Base-by-base conservation (phyloP, 1,140 invertebrate genomes). In the Brachionus plicatilis region DNA sequence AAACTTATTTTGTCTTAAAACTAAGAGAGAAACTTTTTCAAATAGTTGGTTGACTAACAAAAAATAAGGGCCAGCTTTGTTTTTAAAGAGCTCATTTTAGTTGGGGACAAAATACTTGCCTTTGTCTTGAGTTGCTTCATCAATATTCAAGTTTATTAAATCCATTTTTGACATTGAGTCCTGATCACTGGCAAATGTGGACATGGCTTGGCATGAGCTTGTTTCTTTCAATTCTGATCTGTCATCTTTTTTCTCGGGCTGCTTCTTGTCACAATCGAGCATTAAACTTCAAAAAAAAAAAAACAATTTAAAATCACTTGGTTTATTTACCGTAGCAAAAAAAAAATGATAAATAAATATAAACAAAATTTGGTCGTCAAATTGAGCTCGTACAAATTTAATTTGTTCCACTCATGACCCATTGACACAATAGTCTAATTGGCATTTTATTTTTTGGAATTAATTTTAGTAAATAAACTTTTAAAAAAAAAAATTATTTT, bases 1-100 rank as follows among this genome's bases (percentile, higher is more conserved):
- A 68, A 68, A 14, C 33, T 68, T 33, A n/a, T 68, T 68, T 68
- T 68, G n/a, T 68, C 66, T 68, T 68, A 29, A 68, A 68, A 68
- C 27, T 3, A 68, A 68, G 14, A 68, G 14, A 68, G 29, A 33
- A 11, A 33, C 14, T 33, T 37, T 9, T 60, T 20, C 2, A 60
- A 60, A 9, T 60, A 60, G n/a, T 60, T 60, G 11, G 66, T 33
- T 68, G 29, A 68, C 41, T 68, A 68, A 68, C 12, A 29, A 29
- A 68, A 68, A 68, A 68, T 68, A 68, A 41, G 33, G 11, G 27
- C 37, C 27, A 33, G 14, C 20, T 33, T 68, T 33, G 33, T 41
- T 68, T 68, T 33, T n/a, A 29, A 68, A 68, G 66, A 1, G 33
- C 11, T 66, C 12, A 29, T 12, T 68, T 33, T 33, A 29, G 27